Evolutionary conservation across 2,113 vertebrate species (phyloP).

Genomic region (Murina feae): DNA sequence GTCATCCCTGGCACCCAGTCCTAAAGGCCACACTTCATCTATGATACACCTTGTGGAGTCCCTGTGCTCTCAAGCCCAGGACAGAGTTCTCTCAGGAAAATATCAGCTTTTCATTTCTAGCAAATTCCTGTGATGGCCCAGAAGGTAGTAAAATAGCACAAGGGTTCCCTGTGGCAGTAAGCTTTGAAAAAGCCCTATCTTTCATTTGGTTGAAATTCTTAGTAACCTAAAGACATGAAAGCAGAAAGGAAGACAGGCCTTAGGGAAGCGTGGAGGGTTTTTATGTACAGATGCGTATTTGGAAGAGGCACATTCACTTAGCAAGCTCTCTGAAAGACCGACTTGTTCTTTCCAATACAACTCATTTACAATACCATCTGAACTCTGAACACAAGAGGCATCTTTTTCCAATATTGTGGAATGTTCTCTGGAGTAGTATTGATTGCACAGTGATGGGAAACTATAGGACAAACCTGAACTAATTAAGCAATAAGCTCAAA

Average conservation of each 20-base stretch:
- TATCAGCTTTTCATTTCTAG: slow-evolving; percentile 2
- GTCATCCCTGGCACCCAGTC: accelerated
- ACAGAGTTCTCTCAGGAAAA: not conserved
- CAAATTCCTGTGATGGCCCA: not conserved
- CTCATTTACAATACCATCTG: slow-evolving; percentile 44
- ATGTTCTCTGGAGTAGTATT: slow-evolving; percentile 76
- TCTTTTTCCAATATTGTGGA: slow-evolving; percentile 76
- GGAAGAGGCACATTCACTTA: slow-evolving; percentile 69
- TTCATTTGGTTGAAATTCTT: slow-evolving; percentile 68
- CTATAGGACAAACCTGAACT: slow-evolving; percentile 73
- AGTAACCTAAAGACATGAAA: slow-evolving; percentile 55
- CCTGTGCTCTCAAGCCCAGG: not conserved
- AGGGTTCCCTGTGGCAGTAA: slow-evolving; percentile 60
- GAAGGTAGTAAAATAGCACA: slow-evolving; percentile 69
- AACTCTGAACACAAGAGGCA: slow-evolving; percentile 61
- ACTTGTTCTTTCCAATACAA: slow-evolving; percentile 63
- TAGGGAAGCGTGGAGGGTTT: slow-evolving; percentile 20
- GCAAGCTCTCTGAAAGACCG: slow-evolving; percentile 68
- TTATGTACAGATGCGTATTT: slow-evolving; percentile 4
- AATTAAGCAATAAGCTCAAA: slow-evolving; percentile 80
- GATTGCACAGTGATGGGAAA: slow-evolving; percentile 72
- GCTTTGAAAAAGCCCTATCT: slow-evolving; percentile 53
- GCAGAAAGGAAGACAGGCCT: not conserved
- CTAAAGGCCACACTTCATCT: not conserved
- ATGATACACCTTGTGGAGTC: not conserved